These are phyloP conservation scores for Terrapene triunguis DNA, from an alignment of 2,113 vertebrate genomes.

Conservation along the genomic window DNA sequence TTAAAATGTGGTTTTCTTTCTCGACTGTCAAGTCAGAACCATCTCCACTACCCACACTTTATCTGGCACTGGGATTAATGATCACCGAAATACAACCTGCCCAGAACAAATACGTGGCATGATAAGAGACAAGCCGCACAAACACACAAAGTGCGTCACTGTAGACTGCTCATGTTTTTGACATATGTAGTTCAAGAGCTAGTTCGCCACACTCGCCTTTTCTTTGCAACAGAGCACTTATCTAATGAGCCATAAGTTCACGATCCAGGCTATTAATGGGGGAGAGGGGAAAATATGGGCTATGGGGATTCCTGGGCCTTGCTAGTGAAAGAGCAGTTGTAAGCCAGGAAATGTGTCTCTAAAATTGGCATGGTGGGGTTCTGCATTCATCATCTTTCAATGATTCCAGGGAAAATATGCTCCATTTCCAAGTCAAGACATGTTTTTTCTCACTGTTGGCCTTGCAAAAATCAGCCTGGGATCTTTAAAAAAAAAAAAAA, in stretches of 20 bases:
- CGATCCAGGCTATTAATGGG: neutral
- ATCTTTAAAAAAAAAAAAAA: neutral
- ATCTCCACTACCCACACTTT: rapidly evolving
- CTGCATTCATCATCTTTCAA: neutral
- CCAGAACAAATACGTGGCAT: rapidly evolving
- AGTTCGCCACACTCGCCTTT: rapidly evolving
- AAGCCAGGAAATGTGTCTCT: neutral
- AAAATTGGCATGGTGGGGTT: neutral
- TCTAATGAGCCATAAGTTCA: neutral
- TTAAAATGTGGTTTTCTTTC: neutral
- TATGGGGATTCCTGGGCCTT: rapidly evolving
- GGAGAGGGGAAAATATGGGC: neutral
- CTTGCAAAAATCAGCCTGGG: neutral
- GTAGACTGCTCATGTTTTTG: neutral
- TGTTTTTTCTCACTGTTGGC: neutral
- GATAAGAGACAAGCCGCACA: rapidly evolving
- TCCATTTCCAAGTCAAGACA: neutral
- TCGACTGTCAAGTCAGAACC: neutral
- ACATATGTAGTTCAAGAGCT: neutral
- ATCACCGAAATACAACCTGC: neutral
- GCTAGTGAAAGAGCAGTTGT: neutral
- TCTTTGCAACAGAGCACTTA: neutral
- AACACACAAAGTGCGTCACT: neutral
- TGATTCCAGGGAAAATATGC: neutral
- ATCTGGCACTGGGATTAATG: neutral